phyloP scores from a whole-genome alignment of 2,888 invertebrate species.

The Steromphala cineraria region DNA sequence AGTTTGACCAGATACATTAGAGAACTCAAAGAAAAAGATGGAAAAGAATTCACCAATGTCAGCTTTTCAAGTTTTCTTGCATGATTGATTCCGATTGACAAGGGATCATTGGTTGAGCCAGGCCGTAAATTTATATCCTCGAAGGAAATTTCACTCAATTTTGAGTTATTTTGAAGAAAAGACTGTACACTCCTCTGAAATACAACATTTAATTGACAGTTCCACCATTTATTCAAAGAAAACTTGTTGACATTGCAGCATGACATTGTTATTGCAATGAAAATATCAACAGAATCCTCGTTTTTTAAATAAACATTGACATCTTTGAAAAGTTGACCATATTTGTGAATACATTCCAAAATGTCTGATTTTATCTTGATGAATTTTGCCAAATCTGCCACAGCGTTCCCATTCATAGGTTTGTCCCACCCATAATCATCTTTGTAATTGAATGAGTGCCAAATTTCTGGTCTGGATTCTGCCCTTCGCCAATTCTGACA shows the following conservation, averaged over 20 bases:
- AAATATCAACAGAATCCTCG: conserved; percentile 32
- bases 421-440: conserved; percentile 9
- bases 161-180: conserved; percentile 37
- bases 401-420: too few species aligned
- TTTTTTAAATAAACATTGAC: conserved; percentile 31
- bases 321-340: not conserved
- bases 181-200: conserved; percentile 21
- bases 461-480: conserved; percentile 31
- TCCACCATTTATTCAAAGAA: conserved; percentile 18
- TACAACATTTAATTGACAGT: not conserved
- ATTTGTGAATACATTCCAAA: not conserved
- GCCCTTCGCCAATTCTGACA: conserved; percentile 42
- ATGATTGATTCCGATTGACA: conserved; percentile 45
- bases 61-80: conserved; percentile 35
- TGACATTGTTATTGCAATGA: conserved; percentile 29
- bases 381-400: not conserved
- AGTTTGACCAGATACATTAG: conserved; percentile 52
- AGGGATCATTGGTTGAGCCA: conserved; percentile 29
- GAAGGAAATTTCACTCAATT: conserved; percentile 30
- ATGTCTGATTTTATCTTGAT: not conserved
- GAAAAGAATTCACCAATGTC: conserved; percentile 47
- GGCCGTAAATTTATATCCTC: conserved; percentile 34
- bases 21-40: conserved; percentile 38
- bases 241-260: conserved; percentile 32
- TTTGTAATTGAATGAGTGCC: conserved; percentile 36